Conservation (phyloP, 1,140 invertebrate species). For the Grapholita molesta region DNA sequence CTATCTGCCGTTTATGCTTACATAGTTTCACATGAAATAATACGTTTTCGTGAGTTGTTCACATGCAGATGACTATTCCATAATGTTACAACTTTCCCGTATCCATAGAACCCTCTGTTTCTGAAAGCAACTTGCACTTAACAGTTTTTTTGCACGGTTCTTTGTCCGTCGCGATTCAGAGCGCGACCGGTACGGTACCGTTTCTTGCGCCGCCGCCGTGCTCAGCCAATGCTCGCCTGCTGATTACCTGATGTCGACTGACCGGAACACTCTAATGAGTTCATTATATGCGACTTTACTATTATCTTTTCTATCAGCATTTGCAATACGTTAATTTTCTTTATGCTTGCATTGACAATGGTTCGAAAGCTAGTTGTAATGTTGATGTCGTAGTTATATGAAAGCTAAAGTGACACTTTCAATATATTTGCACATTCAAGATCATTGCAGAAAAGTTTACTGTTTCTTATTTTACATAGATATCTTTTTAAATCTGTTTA, state of each 20-base stretch:
- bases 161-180: slow-evolving; percentile 51
- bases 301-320: slow-evolving; percentile 4
- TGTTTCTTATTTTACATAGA: no score
- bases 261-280: slow-evolving; percentile 52
- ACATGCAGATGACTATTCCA: no score
- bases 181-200: slow-evolving; percentile 55
- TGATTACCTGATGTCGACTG: slow-evolving; percentile 38
- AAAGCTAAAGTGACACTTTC: no score
- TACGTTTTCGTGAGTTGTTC: no score
- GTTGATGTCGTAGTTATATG: no score
- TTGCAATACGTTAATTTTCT: background rate
- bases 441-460: no score
- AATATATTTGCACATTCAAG: no score
- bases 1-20: no score
- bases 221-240: slow-evolving; percentile 23
- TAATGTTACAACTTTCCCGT: background rate
- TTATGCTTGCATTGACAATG: background rate
- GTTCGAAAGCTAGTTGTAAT: background rate
- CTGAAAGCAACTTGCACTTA: background rate
- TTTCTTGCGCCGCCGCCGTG: slow-evolving; percentile 33
- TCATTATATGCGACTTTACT: slow-evolving; percentile 33
- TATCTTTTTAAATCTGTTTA: no score
- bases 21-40: no score
- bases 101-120: background rate
- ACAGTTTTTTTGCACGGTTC: slow-evolving; percentile 24